Conservation (phyloP, 2,797 vertebrate genomes). For the Sphenopsis melanotis region DNA sequence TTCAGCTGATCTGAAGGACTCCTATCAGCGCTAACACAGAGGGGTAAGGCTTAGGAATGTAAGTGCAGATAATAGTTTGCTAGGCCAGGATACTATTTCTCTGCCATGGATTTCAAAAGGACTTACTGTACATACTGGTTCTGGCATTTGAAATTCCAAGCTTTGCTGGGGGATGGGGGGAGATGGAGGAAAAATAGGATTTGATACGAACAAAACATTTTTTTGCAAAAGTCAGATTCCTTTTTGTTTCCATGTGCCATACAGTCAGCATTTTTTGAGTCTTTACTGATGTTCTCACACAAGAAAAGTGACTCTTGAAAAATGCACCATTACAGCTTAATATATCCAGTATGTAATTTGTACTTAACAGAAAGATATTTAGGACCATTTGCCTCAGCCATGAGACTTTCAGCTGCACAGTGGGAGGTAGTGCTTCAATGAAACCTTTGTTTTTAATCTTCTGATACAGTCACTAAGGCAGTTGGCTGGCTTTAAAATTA, state of each 20-base stretch:
- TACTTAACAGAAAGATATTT: conserved; percentile 82
- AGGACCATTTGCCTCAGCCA: conserved; percentile 71
- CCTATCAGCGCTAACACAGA: not conserved
- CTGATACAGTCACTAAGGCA: conserved; percentile 69
- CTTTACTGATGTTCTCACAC: conserved; percentile 30
- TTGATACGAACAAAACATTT: conserved; percentile 55
- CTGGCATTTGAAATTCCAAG: conserved; percentile 58
- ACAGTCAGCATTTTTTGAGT: conserved; percentile 5
- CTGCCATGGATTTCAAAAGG: conserved; percentile 42
- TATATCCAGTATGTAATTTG: conserved; percentile 89
- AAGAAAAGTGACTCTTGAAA: conserved; percentile 55
- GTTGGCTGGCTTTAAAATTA: conserved; percentile 77
- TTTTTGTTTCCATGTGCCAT: conserved; percentile 35
- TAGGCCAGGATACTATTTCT: conserved; percentile 55
- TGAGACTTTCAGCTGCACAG: conserved; percentile 74
- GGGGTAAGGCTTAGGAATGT: conserved; percentile 16
- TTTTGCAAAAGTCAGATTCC: conserved; percentile 42
- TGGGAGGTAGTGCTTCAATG: conserved; percentile 83
- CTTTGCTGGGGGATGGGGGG: conserved; percentile 14
- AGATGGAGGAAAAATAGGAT: not conserved
- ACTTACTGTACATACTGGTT: conserved; percentile 47
- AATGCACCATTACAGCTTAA: conserved; percentile 80
- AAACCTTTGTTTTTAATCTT: conserved; percentile 82
- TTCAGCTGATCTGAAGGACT: conserved; percentile 30
- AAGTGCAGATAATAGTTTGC: conserved; percentile 27